Conservation (phyloP, 2,888 invertebrate genomes). For the Dusona sp. region DNA sequence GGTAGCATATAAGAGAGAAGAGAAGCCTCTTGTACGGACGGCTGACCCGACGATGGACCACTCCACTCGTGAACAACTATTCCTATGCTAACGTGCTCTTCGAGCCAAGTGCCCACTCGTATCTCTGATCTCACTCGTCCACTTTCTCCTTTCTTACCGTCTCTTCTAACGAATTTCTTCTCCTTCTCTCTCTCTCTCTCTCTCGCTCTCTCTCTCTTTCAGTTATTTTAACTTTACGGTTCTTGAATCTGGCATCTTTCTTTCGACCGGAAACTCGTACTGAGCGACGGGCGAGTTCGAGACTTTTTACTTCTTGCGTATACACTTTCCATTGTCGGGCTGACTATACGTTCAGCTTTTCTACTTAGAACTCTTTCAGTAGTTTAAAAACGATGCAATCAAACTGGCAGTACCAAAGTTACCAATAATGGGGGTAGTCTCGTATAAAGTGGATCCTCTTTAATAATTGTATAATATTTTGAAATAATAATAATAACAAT, state of each 20-base stretch:
- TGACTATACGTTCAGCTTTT: background rate
- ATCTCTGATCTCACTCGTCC: slow-evolving; percentile 61
- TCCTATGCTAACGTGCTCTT: slow-evolving; percentile 82
- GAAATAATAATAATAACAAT: background rate
- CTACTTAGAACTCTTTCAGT: background rate
- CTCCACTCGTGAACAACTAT: slow-evolving; percentile 81
- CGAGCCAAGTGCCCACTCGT: slow-evolving; percentile 79
- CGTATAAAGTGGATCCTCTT: background rate
- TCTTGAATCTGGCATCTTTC: slow-evolving; percentile 32
- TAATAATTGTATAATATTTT: background rate
- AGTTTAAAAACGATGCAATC: slow-evolving; percentile 4
- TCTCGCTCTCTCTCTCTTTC: background rate
- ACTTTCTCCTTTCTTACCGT: slow-evolving; percentile 36
- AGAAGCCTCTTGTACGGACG: slow-evolving; percentile 72
- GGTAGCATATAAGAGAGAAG: slow-evolving; percentile 6
- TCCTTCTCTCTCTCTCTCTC: background rate
- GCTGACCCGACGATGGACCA: slow-evolving; percentile 83
- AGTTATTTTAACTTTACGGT: slow-evolving; percentile 14
- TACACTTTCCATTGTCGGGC: slow-evolving; percentile 32
- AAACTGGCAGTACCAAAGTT: background rate
- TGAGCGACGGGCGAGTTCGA: slow-evolving; percentile 17
- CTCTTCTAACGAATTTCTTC: slow-evolving; percentile 43
- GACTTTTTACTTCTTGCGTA: slow-evolving; percentile 1
- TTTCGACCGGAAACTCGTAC: slow-evolving; percentile 29
- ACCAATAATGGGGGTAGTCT: background rate